A percentile compares a stretch with the other conserved stretches of the same genome.
Evolutionary conservation across 2,113 vertebrate genomes (phyloP).

Genomic region (Myrmecobius fasciatus): DNA sequence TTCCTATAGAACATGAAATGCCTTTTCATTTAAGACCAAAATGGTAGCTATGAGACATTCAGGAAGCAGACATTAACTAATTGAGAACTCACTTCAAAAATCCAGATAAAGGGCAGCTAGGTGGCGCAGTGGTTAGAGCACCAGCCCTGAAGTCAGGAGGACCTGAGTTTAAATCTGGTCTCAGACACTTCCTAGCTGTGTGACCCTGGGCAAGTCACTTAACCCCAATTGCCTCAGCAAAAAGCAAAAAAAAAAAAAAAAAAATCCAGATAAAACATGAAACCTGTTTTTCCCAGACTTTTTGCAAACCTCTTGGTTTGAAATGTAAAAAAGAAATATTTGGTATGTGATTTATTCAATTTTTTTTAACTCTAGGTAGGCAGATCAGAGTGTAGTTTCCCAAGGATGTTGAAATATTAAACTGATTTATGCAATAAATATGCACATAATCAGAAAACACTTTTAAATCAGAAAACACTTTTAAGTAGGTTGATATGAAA

Average conservation of each 20-base stretch:
- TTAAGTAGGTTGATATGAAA: slow-evolving; percentile 20
- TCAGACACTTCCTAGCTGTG: too few species aligned
- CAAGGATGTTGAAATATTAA: slow-evolving; percentile 32
- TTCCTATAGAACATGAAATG: not conserved
- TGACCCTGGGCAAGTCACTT: too few species aligned
- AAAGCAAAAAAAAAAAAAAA: too few species aligned
- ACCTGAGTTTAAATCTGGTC: too few species aligned
- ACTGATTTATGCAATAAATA: not conserved
- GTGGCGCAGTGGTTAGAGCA: too few species aligned
- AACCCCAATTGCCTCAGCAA: too few species aligned
- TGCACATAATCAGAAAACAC: not conserved
- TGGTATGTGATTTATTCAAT: slow-evolving; percentile 24
- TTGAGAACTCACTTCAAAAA: slow-evolving; percentile 25
- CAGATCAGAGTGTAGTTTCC: not conserved
- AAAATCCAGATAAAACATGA: slow-evolving; percentile 46
- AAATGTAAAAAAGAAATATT: slow-evolving; percentile 36
- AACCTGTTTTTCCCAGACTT: not conserved
- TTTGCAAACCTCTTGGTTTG: slow-evolving; percentile 27
- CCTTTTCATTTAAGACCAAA: slow-evolving; percentile 32
- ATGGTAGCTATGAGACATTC: slow-evolving; percentile 18
- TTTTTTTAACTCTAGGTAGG: slow-evolving; percentile 14
- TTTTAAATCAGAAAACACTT: not conserved
- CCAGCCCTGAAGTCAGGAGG: too few species aligned
- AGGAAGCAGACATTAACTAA: not conserved
- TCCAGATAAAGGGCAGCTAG: slow-evolving; percentile 45